A percentile compares a stretch with the other conserved stretches of the same genome.
Evolutionary conservation across 1,140 invertebrate species (phyloP).

Genomic region (Calephelis virginiensis): DNA sequence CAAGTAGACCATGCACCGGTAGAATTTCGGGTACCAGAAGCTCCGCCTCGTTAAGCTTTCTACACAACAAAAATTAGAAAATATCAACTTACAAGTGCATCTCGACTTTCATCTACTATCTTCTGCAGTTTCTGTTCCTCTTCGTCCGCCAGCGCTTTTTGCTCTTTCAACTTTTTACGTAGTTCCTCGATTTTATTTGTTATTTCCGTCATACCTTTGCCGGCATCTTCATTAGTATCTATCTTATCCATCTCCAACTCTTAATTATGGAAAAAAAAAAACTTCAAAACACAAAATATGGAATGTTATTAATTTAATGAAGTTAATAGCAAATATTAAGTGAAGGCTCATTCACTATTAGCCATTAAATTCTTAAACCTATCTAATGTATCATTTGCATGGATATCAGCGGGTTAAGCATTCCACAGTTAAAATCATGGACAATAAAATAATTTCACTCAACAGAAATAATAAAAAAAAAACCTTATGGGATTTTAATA

Average conservation of each 20-base stretch:
- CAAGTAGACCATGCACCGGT: too few species aligned
- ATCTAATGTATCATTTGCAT: too few species aligned
- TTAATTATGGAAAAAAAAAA: constrained; percentile 27
- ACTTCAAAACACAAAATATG: constrained; percentile 11
- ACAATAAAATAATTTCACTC: too few species aligned
- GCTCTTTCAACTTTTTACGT: constrained; percentile 60
- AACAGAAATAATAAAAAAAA: too few species aligned
- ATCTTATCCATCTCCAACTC: constrained; percentile 52
- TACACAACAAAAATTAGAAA: constrained; percentile 18
- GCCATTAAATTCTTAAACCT: too few species aligned
- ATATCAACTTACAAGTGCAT: constrained; percentile 52
- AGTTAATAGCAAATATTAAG: too few species aligned
- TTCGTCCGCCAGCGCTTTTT: constrained; percentile 59
- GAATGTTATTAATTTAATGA: too few species aligned
- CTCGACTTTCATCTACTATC: constrained; percentile 69
- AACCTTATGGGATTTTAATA: too few species aligned
- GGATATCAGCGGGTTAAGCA: too few species aligned
- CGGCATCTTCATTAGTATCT: constrained; percentile 51
- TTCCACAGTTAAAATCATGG: too few species aligned
- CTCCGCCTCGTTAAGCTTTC: background rate
- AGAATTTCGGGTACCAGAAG: too few species aligned
- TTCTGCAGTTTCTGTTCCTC: constrained; percentile 75
- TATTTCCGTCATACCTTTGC: constrained; percentile 52
- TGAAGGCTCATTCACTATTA: too few species aligned
- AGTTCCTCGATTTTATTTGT: constrained; percentile 63